A percentile compares a stretch with the other conserved stretches of the same genome.
These are phyloP conservation scores for Augiades crinisus DNA, from an alignment of 2,888 invertebrate genomes.

Conservation along the genomic window DNA sequence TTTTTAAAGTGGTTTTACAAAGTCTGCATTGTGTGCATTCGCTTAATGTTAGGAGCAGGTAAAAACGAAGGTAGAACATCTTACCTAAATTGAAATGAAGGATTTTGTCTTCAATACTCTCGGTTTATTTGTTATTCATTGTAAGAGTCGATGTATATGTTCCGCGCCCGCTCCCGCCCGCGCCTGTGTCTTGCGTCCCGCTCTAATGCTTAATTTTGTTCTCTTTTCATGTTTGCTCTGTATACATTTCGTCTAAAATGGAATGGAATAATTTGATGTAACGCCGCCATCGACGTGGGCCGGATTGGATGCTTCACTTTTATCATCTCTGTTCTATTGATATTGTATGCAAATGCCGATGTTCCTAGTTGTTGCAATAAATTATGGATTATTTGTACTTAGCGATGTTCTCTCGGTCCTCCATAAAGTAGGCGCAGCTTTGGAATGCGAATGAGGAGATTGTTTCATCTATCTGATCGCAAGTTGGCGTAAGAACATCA, in stretches of 20 bases:
- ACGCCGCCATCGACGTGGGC: conserved; percentile 60
- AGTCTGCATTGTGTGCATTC: too few species aligned
- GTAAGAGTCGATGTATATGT: too few species aligned
- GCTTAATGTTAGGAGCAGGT: too few species aligned
- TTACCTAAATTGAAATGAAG: too few species aligned
- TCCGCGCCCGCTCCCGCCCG: conserved; percentile 39
- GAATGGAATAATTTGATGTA: conserved; percentile 73
- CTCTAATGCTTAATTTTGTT: conserved; percentile 73
- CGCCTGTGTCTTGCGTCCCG: conserved; percentile 37
- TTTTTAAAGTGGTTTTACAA: too few species aligned
- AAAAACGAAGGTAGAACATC: too few species aligned
- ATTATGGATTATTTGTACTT: conserved; percentile 51
- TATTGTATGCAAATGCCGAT: conserved; percentile 51
- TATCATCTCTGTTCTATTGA: conserved; percentile 40
- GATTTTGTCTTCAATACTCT: too few species aligned
- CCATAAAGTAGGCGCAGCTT: conserved; percentile 6
- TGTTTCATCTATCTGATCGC: conserved; percentile 13
- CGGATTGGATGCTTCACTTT: conserved; percentile 47
- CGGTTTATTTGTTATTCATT: too few species aligned
- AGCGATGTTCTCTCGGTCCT: conserved; percentile 31
- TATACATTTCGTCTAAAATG: conserved; percentile 77
- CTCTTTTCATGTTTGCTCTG: conserved; percentile 79
- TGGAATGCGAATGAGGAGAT: conserved; percentile 23
- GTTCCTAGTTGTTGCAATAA: conserved; percentile 46
- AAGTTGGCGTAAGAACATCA: not conserved